Conservation (phyloP, 2,888 invertebrate genomes). For the Amphipoea lucens region DNA sequence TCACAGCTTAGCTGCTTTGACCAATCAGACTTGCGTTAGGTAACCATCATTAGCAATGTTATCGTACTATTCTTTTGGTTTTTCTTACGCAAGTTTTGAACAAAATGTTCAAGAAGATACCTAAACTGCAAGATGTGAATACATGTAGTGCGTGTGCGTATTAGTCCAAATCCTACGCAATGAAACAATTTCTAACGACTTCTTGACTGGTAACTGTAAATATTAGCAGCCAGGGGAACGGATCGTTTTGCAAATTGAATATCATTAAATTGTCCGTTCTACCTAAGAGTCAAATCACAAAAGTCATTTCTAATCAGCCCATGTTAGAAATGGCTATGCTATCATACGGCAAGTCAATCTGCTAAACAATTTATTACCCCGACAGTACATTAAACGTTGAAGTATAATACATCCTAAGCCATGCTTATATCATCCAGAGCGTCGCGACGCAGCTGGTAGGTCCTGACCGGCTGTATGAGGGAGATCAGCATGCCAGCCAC, state of each 20-base stretch:
- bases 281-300: neutral
- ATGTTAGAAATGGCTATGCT: neutral
- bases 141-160: conserved; percentile 2
- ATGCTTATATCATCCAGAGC: conserved; percentile 66
- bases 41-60: neutral
- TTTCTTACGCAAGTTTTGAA: neutral
- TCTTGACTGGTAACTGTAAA: neutral
- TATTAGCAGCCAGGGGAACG: neutral
- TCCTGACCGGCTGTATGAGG: conserved; percentile 91
- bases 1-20: neutral
- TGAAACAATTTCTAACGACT: neutral
- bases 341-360: neutral
- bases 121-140: neutral
- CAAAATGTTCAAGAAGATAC: neutral
- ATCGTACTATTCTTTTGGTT: neutral
- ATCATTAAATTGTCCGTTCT: neutral
- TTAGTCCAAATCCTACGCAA: neutral
- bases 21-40: conserved; percentile 1
- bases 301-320: neutral
- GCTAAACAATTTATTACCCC: neutral
- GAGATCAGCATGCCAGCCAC: conserved; percentile 93
- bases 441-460: conserved; percentile 78
- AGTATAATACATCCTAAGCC: conserved; percentile 65
- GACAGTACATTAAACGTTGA: neutral
- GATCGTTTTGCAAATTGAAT: neutral